These are phyloP conservation scores for Nesoenas mayeri DNA, from an alignment of 2,113 vertebrate genomes.

Conservation along the genomic window DNA sequence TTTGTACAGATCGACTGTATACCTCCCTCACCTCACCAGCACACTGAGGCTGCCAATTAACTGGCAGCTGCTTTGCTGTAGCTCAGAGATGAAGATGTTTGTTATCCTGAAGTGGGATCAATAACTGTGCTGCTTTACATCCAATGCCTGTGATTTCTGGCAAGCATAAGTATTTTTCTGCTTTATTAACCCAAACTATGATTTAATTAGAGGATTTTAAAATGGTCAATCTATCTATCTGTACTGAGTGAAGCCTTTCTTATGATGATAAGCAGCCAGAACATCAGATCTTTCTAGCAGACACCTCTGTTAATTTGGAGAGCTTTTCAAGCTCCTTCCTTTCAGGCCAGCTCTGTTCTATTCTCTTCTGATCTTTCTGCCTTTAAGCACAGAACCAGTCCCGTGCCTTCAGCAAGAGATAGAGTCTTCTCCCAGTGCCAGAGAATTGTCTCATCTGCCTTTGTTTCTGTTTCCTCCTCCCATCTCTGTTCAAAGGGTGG, in stretches of 20 bases:
- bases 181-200: background rate
- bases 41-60: background rate
- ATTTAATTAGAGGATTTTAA: constrained; percentile 26
- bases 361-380: background rate
- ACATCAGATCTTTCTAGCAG: background rate
- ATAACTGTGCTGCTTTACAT: background rate
- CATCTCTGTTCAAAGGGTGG: background rate
- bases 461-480: background rate
- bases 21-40: background rate
- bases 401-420: background rate
- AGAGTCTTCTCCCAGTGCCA: background rate
- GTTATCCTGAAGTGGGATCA: background rate
- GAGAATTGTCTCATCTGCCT: background rate
- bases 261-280: background rate
- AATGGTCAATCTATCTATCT: background rate
- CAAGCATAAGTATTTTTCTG: background rate
- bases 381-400: background rate
- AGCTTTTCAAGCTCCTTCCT: background rate
- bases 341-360: background rate
- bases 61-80: background rate
- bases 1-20: background rate
- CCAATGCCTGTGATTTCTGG: background rate
- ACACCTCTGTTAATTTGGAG: background rate
- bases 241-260: background rate
- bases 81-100: constrained; percentile 3